A percentile compares a stretch with the other conserved stretches of the same genome.
Evolutionary conservation across 92 coral and sea anemone genomes (phyloP).

Genomic region (Parazoanthus atlanticus): DNA sequence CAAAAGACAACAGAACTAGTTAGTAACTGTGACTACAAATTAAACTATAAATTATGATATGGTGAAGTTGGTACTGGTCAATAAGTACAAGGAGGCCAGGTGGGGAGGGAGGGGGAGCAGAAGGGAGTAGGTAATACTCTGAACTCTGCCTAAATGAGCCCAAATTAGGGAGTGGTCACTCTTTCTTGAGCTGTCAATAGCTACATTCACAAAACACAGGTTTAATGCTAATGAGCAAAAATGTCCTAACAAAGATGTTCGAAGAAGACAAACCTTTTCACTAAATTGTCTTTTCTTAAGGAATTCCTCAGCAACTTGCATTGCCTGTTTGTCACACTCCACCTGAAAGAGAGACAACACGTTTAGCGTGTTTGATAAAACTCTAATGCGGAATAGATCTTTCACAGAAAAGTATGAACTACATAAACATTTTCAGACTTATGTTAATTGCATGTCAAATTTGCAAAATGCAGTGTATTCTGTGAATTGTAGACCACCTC

Average conservation of each 20-base stretch:
- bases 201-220: neutral
- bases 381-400: too few relatives aligned
- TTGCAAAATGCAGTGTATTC: too few relatives aligned
- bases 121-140: too few relatives aligned
- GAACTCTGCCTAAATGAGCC: too few relatives aligned
- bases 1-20: neutral
- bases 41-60: neutral
- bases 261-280: constrained; percentile 70
- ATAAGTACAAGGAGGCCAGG: too few relatives aligned
- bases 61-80: neutral
- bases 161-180: too few relatives aligned
- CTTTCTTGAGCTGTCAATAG: too few relatives aligned
- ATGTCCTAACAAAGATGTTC: neutral
- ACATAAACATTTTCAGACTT: too few relatives aligned
- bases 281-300: constrained; percentile 84
- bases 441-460: too few relatives aligned
- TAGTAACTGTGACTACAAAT: neutral
- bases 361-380: neutral
- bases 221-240: neutral
- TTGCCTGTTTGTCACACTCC: constrained; percentile 93
- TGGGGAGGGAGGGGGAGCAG: too few relatives aligned
- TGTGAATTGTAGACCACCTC: too few relatives aligned
- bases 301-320: constrained; percentile 86
- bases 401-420: neutral
- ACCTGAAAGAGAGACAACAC: constrained; percentile 47